phyloP scores from a whole-genome alignment of 2,797 vertebrate genomes.

The Amniataba percoides region DNA sequence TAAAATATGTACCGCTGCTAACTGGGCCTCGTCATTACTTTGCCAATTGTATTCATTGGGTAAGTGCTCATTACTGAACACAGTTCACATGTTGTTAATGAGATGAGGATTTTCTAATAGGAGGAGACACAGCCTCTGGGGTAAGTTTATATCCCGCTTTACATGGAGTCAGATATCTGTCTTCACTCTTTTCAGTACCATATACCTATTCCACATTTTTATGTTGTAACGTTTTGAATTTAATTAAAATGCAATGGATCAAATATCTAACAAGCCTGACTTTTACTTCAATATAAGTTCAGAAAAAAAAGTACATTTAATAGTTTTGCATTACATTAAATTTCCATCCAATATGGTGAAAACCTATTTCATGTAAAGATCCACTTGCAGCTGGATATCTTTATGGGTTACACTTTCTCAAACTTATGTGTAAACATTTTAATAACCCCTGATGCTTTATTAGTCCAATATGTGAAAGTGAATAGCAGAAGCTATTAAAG shows the following conservation, averaged over 20 bases:
- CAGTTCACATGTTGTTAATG: constrained; percentile 71
- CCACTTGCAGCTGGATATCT: constrained; percentile 69
- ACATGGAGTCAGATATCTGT: constrained; percentile 35
- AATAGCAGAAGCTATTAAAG: constrained; percentile 69
- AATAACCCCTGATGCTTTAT: constrained; percentile 77
- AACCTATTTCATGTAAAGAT: constrained; percentile 49
- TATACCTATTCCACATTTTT: not conserved
- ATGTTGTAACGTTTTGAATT: not conserved
- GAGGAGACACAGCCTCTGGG: constrained; percentile 46
- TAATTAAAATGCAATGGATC: constrained; percentile 8
- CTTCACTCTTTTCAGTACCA: constrained; percentile 41
- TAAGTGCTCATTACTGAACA: constrained; percentile 67
- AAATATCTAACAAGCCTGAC: constrained; percentile 21
- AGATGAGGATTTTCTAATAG: constrained; percentile 58
- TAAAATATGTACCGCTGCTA: constrained; percentile 59
- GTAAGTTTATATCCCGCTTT: constrained; percentile 50
- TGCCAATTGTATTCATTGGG: constrained; percentile 57
- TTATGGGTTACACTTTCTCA: constrained; percentile 75
- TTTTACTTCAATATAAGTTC: constrained; percentile 28
- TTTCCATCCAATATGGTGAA: constrained; percentile 41
- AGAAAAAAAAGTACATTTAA: constrained; percentile 46
- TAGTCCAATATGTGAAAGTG: constrained; percentile 73
- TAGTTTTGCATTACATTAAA: constrained; percentile 32
- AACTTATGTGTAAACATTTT: constrained; percentile 75
- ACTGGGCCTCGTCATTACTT: constrained; percentile 47